Conservation (phyloP, 2,888 invertebrate species). For the Spisula subtruncata region DNA sequence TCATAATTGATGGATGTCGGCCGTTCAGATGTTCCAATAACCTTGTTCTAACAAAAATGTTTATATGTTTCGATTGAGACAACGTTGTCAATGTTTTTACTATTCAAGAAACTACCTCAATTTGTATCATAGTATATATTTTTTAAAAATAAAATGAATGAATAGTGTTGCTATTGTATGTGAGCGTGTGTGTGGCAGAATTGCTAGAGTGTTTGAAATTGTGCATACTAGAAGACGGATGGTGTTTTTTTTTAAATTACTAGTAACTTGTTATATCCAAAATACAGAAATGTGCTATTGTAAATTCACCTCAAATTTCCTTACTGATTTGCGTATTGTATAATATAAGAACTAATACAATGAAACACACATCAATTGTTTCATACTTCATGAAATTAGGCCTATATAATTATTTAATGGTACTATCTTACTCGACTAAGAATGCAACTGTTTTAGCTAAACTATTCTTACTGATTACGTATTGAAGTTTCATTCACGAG, state of each 20-base stretch:
- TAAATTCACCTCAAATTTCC: neutral
- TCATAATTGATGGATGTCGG: neutral
- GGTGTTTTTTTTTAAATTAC: neutral
- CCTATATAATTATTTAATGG: no score
- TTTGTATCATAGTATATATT: slow-evolving; percentile 32
- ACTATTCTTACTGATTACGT: neutral
- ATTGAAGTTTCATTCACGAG: no score
- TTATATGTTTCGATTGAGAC: neutral
- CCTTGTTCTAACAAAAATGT: neutral
- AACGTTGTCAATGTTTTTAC: neutral
- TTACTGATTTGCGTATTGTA: neutral
- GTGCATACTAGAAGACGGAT: neutral
- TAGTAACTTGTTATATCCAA: neutral
- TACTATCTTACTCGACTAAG: no score
- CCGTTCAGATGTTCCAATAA: neutral
- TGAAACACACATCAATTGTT: neutral
- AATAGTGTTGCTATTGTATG: neutral
- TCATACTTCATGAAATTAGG: no score
- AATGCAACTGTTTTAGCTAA: no score
- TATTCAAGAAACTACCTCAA: slow-evolving; percentile 65
- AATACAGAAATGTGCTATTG: neutral
- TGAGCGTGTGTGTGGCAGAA: neutral
- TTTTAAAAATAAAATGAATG: neutral
- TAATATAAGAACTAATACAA: neutral
- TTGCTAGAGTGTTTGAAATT: neutral